Percentiles rank a stretch among this genome's conserved stretches.
These are phyloP conservation scores for Zaprionus lachaisei DNA, from an alignment of 1,140 invertebrate genomes.

Conservation along the genomic window DNA sequence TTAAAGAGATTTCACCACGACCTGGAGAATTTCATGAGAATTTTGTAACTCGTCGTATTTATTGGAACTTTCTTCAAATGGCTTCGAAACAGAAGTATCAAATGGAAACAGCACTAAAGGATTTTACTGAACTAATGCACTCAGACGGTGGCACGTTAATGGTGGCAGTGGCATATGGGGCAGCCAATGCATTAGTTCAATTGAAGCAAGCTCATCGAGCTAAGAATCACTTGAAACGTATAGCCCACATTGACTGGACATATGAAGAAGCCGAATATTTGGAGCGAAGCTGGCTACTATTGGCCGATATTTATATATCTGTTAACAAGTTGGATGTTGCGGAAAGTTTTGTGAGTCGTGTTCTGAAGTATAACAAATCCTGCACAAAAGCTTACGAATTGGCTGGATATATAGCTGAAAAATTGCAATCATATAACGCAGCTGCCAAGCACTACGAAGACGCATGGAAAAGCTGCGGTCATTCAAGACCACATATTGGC, in stretches of 20 bases:
- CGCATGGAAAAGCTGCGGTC: slow-evolving; percentile 93
- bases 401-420: slow-evolving; percentile 93
- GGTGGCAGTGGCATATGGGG: slow-evolving; percentile 94
- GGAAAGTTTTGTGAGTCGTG: slow-evolving; percentile 91
- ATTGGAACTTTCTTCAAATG: slow-evolving; percentile 93
- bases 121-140: slow-evolving; percentile 91
- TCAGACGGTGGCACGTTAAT: slow-evolving; percentile 90
- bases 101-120: slow-evolving; percentile 93
- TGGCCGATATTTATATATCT: slow-evolving; percentile 96
- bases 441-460: slow-evolving; percentile 91
- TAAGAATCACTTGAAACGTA: slow-evolving; percentile 95
- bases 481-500: slow-evolving; percentile 92
- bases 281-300: slow-evolving; percentile 96
- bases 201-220: slow-evolving; percentile 96
- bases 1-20: slow-evolving; percentile 90
- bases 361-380: slow-evolving; percentile 95
- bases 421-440: slow-evolving; percentile 95
- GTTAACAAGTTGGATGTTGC: slow-evolving; percentile 95
- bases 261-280: slow-evolving; percentile 98
- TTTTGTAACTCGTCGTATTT: slow-evolving; percentile 88
- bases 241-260: slow-evolving; percentile 94
- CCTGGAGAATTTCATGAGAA: slow-evolving; percentile 87
- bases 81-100: slow-evolving; percentile 94
- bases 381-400: slow-evolving; percentile 96
- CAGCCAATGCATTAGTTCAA: slow-evolving; percentile 94